These are phyloP conservation scores for Periophthalmus magnuspinnatus DNA, from an alignment of 2,797 vertebrate genomes.

Conservation along the genomic window DNA sequence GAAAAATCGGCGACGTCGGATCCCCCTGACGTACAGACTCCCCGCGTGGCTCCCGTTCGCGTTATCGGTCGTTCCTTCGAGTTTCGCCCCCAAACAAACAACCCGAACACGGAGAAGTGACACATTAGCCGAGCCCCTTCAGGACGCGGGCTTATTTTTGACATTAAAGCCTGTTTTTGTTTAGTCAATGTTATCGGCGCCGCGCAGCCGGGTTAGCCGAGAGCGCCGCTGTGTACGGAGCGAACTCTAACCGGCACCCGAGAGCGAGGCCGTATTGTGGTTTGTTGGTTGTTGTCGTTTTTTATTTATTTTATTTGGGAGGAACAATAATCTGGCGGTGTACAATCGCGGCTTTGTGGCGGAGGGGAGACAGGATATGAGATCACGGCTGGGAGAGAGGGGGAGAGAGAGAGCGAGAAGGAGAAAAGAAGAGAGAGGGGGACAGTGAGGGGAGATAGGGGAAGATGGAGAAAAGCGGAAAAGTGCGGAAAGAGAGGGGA, in stretches of 20 bases:
- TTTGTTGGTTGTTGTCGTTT: constrained; percentile 24
- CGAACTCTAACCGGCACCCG: constrained; percentile 59
- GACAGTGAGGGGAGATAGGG: background rate
- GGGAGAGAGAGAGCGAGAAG: constrained; percentile 43
- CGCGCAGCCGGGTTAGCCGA: constrained; percentile 67
- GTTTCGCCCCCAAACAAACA: constrained; percentile 23
- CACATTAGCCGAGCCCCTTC: constrained; percentile 52
- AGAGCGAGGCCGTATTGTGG: constrained; percentile 20
- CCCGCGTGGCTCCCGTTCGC: constrained; percentile 1
- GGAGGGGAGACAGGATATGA: constrained; percentile 72
- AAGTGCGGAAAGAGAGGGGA: no score
- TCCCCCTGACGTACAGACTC: constrained; percentile 16
- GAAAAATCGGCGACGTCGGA: constrained; percentile 29
- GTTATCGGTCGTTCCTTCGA: constrained; percentile 12
- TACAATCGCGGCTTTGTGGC: constrained; percentile 67
- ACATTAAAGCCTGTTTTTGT: constrained; percentile 77
- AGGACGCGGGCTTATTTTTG: constrained; percentile 71
- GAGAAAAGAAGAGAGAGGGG: constrained; percentile 35
- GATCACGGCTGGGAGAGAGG: constrained; percentile 58
- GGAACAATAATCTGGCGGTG: constrained; percentile 53
- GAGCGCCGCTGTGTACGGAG: constrained; percentile 39
- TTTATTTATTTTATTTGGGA: constrained; percentile 15
- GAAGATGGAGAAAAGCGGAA: no score
- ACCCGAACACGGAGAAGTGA: constrained; percentile 15
- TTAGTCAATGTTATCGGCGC: constrained; percentile 72